Evolutionary conservation across 2,797 vertebrate species (phyloP).

Genomic region (Melanotaenia parkinsoni): DNA sequence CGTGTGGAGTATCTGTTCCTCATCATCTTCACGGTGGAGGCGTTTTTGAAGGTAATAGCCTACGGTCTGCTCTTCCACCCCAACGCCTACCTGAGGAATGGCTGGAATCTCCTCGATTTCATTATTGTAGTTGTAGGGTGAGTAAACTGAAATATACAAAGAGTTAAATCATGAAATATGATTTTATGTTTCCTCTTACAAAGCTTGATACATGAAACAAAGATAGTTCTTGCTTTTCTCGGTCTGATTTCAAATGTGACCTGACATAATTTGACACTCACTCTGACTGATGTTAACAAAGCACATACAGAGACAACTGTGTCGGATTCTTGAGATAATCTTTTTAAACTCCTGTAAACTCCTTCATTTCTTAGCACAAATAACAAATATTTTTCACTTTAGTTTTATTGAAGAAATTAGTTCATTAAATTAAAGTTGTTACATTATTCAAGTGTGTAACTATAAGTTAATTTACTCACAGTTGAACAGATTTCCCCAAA

Average conservation of each 20-base stretch:
- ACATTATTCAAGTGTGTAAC: too few species aligned
- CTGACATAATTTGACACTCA: conserved; percentile 21
- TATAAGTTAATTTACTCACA: too few species aligned
- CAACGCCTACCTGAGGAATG: conserved; percentile 98
- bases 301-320: conserved; percentile 41
- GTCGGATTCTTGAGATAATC: conserved; percentile 23
- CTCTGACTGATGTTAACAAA: conserved; percentile 40
- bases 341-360: neutral
- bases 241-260: conserved; percentile 10
- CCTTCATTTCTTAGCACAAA: conserved; percentile 2
- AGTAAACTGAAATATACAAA: conserved; percentile 72
- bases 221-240: neutral
- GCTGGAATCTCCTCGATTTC: conserved; percentile 99
- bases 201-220: neutral
- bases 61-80: conserved; percentile 99
- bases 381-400: neutral
- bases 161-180: neutral
- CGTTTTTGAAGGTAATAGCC: conserved; percentile 99
- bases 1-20: conserved; percentile 99
- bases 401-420: neutral
- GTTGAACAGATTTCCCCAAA: too few species aligned
- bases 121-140: conserved; percentile 99
- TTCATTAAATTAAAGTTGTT: neutral
- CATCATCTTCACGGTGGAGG: conserved; percentile 99
- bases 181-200: neutral